A percentile compares a stretch with the other conserved stretches of the same genome.
Evolutionary conservation across 2,888 invertebrate species (phyloP).

Genomic region (Halictus ligatus): DNA sequence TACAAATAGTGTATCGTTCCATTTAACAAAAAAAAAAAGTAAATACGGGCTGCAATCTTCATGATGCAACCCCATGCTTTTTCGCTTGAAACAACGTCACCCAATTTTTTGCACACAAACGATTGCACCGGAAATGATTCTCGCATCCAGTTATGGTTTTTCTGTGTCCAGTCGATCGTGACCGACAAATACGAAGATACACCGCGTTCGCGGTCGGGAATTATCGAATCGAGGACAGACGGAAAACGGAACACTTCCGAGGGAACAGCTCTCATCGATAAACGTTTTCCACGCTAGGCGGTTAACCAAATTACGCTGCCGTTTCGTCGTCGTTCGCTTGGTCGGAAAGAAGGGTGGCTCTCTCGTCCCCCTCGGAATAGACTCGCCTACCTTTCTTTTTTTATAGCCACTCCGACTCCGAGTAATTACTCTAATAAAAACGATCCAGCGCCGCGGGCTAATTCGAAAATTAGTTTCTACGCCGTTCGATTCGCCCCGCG

Average conservation of each 20-base stretch:
- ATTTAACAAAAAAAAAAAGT: too few species aligned
- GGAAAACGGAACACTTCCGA: neutral
- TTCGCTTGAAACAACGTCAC: too few species aligned
- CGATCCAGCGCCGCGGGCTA: conserved; percentile 7
- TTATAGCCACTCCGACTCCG: conserved; percentile 1
- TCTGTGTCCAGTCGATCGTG: neutral
- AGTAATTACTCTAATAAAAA: conserved; percentile 29
- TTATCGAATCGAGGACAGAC: neutral
- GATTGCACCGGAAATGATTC: too few species aligned
- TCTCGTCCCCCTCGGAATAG: neutral
- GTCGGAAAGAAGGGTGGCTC: neutral
- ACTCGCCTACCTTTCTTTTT: neutral
- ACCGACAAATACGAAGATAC: conserved; percentile 3
- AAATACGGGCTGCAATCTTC: too few species aligned
- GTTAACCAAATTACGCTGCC: neutral
- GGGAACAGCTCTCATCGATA: neutral
- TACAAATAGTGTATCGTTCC: too few species aligned
- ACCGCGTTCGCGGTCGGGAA: neutral
- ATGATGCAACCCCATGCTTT: too few species aligned
- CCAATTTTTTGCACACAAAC: too few species aligned
- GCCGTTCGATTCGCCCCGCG: neutral
- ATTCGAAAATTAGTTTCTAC: conserved; percentile 34
- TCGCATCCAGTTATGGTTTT: too few species aligned
- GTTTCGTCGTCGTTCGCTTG: neutral
- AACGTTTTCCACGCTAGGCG: neutral